phyloP scores from a whole-genome alignment of 2,113 vertebrate species.

The Chrysemys picta region DNA sequence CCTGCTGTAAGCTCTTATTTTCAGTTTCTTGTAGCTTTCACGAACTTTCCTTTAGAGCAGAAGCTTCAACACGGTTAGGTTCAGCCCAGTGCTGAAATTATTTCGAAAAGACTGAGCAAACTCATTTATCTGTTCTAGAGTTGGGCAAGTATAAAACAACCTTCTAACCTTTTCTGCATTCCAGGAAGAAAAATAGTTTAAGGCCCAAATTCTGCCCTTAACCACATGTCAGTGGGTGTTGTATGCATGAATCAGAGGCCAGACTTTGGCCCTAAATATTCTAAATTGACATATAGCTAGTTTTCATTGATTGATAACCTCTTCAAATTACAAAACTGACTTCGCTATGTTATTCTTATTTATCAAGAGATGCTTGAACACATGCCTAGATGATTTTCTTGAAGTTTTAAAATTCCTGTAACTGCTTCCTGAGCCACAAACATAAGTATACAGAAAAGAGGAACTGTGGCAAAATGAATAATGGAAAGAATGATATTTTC shows the following conservation, averaged over 20 bases:
- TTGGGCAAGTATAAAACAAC: not conserved
- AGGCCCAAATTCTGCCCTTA: not conserved
- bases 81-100: not conserved
- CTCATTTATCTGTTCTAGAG: not conserved
- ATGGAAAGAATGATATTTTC: not conserved
- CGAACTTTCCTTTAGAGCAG: not conserved
- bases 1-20: not conserved
- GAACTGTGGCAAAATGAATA: not conserved
- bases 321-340: not conserved
- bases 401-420: not conserved
- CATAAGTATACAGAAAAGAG: not conserved
- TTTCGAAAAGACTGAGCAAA: not conserved
- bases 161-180: not conserved
- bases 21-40: not conserved
- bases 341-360: not conserved
- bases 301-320: not conserved
- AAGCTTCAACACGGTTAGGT: not conserved
- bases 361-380: not conserved
- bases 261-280: not conserved
- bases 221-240: not conserved
- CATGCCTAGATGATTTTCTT: fast-evolving
- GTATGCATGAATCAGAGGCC: not conserved
- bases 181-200: not conserved
- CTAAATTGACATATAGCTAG: not conserved
- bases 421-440: not conserved